Evolutionary conservation across 35 echinoderm and acorn worm genomes (phyloP), one percentile per base, ranked within the genome.

Genomic region (Acanthaster planci): DNA sequence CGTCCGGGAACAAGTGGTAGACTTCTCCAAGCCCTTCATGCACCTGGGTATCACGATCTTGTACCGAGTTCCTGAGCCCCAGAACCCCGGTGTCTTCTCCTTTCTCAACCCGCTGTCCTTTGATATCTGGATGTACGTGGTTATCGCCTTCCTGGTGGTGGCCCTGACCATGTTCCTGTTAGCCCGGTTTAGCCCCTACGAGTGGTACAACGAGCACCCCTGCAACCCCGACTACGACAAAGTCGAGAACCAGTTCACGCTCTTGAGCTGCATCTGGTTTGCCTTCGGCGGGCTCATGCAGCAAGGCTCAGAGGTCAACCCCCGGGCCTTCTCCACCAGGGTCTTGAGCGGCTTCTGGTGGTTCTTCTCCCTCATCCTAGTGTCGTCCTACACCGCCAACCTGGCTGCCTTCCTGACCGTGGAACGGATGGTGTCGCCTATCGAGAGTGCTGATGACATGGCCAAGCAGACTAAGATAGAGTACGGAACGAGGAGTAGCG

Each of bases 271-370:
- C 82, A 82, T 99, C 86, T 99, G 96, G 96, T 99, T 99, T 75
- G 84, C 92, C 16, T 99, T 99, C 57, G 96, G 96, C 37, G 92
- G 96, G 8, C 82, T 99, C 35, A 99, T 99, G 96, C 96, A 99
- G 67, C 96, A 99, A 54, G 96, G 96, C 0, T 99, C 96, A 4
- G 96, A 99, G 82, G 54, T 99, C 22, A 99, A 99, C 58, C 92
- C 96, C 29, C 91, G 83, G 57, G 96, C 96, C 2, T 93, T 99
- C 58, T 99, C 96, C 29, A 99, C 96, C 40, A 22, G 96, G 26
- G 92, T 99, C 1, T 81, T 94, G 22, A 99, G 96, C 44, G 96
- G 95, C 7, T 94, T 99, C 81, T 99, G 96, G 96, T 99, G 96
- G 96, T 99, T 99, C 83, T 99, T 99, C 86, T 99, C 92, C 15